A percentile compares a stretch with the other conserved stretches of the same genome.
phyloP scores from a whole-genome alignment of 2,888 invertebrate genomes.

The Malacosoma neustria region DNA sequence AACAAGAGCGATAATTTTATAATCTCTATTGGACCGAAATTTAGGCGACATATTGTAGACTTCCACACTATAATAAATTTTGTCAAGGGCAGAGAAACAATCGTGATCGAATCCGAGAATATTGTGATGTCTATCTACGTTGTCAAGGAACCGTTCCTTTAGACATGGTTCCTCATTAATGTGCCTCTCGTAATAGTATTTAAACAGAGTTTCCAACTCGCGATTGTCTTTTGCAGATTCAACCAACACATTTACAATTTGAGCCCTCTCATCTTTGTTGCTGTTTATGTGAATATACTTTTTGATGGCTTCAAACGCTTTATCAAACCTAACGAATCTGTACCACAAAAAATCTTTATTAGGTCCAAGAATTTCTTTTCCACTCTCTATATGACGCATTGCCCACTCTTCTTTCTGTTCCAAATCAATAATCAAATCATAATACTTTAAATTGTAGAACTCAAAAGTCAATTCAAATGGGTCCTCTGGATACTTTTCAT shows the following conservation, averaged over 20 bases:
- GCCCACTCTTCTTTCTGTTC: slow-evolving; percentile 24
- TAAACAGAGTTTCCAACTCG: slow-evolving; percentile 28
- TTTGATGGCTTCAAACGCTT: slow-evolving; percentile 17
- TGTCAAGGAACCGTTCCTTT: slow-evolving; percentile 29
- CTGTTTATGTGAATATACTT: background rate
- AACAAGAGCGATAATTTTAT: slow-evolving; percentile 22
- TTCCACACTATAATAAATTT: slow-evolving; percentile 31
- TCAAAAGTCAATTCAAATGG: slow-evolving; percentile 1
- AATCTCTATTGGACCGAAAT: slow-evolving; percentile 14
- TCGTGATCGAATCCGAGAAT: slow-evolving; percentile 30
- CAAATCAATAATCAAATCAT: slow-evolving; percentile 9
- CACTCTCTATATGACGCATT: slow-evolving; percentile 18
- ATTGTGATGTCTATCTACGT: slow-evolving; percentile 22
- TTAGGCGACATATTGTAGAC: slow-evolving; percentile 20
- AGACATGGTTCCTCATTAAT: slow-evolving; percentile 27
- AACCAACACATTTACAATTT: background rate
- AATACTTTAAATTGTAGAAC: background rate
- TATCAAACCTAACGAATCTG: slow-evolving; percentile 18
- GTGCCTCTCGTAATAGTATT: slow-evolving; percentile 40
- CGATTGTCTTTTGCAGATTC: slow-evolving; percentile 26
- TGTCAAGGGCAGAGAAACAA: slow-evolving; percentile 38
- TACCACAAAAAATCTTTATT: slow-evolving; percentile 23
- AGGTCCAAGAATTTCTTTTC: slow-evolving; percentile 16
- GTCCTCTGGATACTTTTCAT: background rate
- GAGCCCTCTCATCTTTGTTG: background rate